phyloP scores from a whole-genome alignment of 1,140 invertebrate species.

The Calycopis cecrops region DNA sequence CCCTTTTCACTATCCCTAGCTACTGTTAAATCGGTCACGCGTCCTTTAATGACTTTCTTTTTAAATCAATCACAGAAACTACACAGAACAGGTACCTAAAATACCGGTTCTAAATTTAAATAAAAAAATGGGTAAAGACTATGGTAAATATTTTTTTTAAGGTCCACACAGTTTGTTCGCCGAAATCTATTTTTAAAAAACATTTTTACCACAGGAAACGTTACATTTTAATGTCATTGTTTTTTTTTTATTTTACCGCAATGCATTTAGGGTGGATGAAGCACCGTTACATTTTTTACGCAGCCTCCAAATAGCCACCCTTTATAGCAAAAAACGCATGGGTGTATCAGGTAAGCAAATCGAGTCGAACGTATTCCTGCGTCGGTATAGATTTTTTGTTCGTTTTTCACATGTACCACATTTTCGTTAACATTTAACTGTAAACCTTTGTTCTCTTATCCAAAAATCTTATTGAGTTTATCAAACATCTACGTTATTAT shows the following conservation, averaged over 20 bases:
- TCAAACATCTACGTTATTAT: constrained; percentile 18
- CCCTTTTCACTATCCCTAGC: constrained; percentile 2
- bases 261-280: constrained; percentile 55
- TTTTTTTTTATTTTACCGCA: constrained; percentile 49
- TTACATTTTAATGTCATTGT: constrained; percentile 61
- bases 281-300: constrained; percentile 65
- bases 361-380: constrained; percentile 36
- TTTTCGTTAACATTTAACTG: constrained; percentile 42
- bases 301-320: constrained; percentile 53
- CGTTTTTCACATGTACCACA: constrained; percentile 38
- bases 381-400: constrained; percentile 43
- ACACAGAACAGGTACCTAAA: neutral
- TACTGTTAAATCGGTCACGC: constrained; percentile 7
- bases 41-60: constrained; percentile 6
- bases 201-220: constrained; percentile 40
- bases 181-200: constrained; percentile 11
- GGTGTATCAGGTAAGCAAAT: constrained; percentile 62
- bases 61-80: neutral
- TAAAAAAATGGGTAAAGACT: too few relatives aligned
- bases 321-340: constrained; percentile 58
- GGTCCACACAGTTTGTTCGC: neutral
- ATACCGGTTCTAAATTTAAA: too few relatives aligned
- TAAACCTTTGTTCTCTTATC: constrained; percentile 31
- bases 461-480: constrained; percentile 13
- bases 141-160: neutral